Percentiles rank a stretch among this genome's conserved stretches.
Evolutionary conservation across 1,140 invertebrate genomes (phyloP).

Genomic region (Thaumatotibia leucotreta): DNA sequence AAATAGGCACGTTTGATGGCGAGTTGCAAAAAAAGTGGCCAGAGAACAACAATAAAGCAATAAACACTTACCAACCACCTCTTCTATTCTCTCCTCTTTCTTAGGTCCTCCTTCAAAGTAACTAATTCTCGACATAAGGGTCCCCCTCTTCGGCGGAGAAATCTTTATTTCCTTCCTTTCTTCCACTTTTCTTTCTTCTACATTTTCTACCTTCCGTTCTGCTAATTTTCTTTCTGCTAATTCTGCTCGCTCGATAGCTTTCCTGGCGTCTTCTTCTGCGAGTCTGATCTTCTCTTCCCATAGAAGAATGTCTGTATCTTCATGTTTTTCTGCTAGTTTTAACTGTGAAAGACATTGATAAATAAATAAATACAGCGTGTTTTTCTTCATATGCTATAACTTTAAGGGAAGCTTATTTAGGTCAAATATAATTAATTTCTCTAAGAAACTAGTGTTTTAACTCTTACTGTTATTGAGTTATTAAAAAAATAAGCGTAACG

Average conservation of each 20-base stretch:
- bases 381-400: no score
- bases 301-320: constrained; percentile 81
- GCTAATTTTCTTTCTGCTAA: constrained; percentile 75
- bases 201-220: background rate
- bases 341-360: constrained; percentile 70
- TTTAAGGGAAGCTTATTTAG: no score
- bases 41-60: no score
- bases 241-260: constrained; percentile 79
- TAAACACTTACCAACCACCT: constrained; percentile 31
- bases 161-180: constrained; percentile 10
- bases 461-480: no score
- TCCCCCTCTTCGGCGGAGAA: constrained; percentile 31
- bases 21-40: no score
- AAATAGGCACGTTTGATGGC: no score
- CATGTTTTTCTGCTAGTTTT: constrained; percentile 81
- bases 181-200: background rate
- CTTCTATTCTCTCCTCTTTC: constrained; percentile 25
- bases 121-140: constrained; percentile 58
- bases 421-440: no score
- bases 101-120: constrained; percentile 60
- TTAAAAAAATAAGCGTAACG: no score
- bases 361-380: no score
- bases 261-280: constrained; percentile 81
- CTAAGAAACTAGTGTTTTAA: no score
- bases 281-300: constrained; percentile 83